Base-by-base conservation (phyloP, 2,888 invertebrate genomes). In the Balanococcus diminutus region DNA sequence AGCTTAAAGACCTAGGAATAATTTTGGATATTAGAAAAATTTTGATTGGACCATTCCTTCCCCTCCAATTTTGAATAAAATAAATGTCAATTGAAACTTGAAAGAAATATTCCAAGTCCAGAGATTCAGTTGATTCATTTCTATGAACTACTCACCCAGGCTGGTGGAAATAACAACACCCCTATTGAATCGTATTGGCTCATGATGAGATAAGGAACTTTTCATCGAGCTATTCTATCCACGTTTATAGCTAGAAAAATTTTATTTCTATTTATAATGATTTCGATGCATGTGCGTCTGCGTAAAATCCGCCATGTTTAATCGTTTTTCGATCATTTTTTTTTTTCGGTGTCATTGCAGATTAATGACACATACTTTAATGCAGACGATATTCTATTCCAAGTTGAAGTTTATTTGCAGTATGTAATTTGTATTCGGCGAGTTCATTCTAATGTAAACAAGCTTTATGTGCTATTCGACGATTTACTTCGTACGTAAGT, bases 351-450 rank as follows among this genome's bases (percentile, higher is more conserved):
- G 32, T 32, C 16, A 75, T 75, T n/a, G n/a, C n/a, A 19, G 28
- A 75, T 22, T 75, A 75, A 75, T 75, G 75, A 75, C 75, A 75
- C 28, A 67, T 32, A 75, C 75, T 75, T 32, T 32, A 75, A 75
- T n/a, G n/a, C n/a, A n/a, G n/a, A n/a, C n/a, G 75, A 75, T 22
- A 75, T 75, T 75, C 75, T 32, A 75, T n/a, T n/a, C 61, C 61
- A 28, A 67, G 75, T 19, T 32, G 4, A 32, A 75, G 75, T 75
- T 75, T 75, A 75, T 32, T 75, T 75, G 32, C 32, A 22, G n/a
- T 6, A n/a, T 25, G 11, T 75, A 75, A 75, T 75, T 75, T 75
- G 32, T 36, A 75, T 75, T 75, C 32, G 75, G 8, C 67, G 75
- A 67, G 61, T 67, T 22, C 32, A 32, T 19, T 28, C 75, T 14